A percentile compares a stretch with the other conserved stretches of the same genome.
phyloP scores from a whole-genome alignment of 2,888 invertebrate genomes.

The Polyommatus iphigenia region DNA sequence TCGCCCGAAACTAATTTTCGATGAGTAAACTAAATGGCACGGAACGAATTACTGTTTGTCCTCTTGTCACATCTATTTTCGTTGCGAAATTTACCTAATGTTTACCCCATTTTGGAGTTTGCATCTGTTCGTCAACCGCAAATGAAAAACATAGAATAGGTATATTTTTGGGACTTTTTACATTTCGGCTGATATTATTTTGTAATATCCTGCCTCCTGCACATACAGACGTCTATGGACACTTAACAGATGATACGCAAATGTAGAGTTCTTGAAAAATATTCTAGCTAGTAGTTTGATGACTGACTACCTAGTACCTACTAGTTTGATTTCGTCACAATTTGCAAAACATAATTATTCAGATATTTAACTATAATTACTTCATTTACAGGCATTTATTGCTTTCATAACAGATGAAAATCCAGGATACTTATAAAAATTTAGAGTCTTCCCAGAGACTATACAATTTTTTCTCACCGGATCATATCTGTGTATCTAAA shows the following conservation, averaged over 20 bases:
- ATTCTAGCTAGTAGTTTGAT: neutral
- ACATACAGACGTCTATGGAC: neutral
- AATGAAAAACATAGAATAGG: neutral
- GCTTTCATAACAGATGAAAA: neutral
- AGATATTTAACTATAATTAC: neutral
- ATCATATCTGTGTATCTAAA: neutral
- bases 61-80: slow-evolving; percentile 44
- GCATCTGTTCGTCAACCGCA: slow-evolving; percentile 6
- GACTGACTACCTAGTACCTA: neutral
- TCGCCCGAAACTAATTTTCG: slow-evolving; percentile 66
- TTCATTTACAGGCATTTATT: neutral
- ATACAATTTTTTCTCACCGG: neutral
- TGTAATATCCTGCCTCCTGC: neutral
- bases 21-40: slow-evolving; percentile 58
- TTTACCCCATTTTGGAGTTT: slow-evolving; percentile 4
- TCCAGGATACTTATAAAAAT: neutral
- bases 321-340: neutral
- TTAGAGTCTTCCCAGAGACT: neutral
- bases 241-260: neutral
- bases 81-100: slow-evolving; percentile 30
- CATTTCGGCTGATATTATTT: neutral
- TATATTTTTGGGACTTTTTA: neutral
- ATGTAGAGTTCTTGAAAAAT: neutral
- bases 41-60: slow-evolving; percentile 70
- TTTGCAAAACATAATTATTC: neutral